Evolutionary conservation across 92 coral and sea anemone species (phyloP).

Genomic region (Epizoanthus rinbou): DNA sequence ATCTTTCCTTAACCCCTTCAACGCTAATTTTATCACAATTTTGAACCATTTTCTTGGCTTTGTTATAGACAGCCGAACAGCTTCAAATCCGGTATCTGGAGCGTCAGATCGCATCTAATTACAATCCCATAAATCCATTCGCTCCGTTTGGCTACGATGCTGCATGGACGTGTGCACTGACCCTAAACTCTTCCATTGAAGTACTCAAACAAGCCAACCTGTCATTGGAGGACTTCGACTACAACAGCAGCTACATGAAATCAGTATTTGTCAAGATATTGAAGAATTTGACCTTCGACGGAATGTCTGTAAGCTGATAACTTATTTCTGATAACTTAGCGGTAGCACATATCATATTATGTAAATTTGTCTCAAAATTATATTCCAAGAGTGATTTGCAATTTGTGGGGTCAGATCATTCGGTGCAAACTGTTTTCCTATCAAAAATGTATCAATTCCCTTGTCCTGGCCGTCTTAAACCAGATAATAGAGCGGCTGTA

Average conservation of each 20-base stretch:
- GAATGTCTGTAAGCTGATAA: conserved; percentile 65
- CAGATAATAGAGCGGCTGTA: too few relatives aligned
- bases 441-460: too few relatives aligned
- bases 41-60: background rate
- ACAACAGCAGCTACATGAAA: conserved; percentile 52
- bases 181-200: conserved; percentile 65
- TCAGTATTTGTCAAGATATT: conserved; percentile 60
- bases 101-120: conserved; percentile 46
- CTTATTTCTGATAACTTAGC: too few relatives aligned
- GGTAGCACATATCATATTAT: background rate
- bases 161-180: conserved; percentile 75
- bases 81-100: conserved; percentile 45
- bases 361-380: too few relatives aligned
- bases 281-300: conserved; percentile 64
- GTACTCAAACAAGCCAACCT: conserved; percentile 35
- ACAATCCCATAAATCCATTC: conserved; percentile 53
- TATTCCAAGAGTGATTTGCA: too few relatives aligned
- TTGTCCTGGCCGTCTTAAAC: too few relatives aligned
- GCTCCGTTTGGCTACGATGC: conserved; percentile 78
- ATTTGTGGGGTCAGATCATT: too few relatives aligned
- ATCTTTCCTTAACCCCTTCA: too few relatives aligned
- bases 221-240: conserved; percentile 55
- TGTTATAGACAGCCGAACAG: conserved; percentile 56
- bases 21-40: too few relatives aligned
- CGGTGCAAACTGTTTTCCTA: too few relatives aligned